Evolutionary conservation across 2,888 invertebrate genomes (phyloP), one percentile per base, ranked within the genome.

Genomic region (Gastrophysa polygoni): DNA sequence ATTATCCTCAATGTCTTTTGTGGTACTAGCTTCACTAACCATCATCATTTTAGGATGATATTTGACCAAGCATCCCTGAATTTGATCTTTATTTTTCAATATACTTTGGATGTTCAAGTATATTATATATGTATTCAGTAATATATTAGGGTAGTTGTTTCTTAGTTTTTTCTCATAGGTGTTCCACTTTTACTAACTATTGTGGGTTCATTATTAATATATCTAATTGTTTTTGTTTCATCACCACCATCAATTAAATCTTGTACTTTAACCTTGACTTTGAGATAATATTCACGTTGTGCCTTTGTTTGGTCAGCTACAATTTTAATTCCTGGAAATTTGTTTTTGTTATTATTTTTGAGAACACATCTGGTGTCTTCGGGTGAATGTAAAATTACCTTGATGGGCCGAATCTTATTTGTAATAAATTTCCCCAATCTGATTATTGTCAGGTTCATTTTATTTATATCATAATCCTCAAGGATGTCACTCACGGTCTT

Each of bases 131-230:
- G 24, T 24, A 7, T 24, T 24, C 24, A 24, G 7, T 5, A 24
- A 7, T 24, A 24, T 24, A 24, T 24, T 24, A 24, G 24, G 24
- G 7, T 7, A 24, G 38, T 38, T 16, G 38, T 38, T 16, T 38
- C 20, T 20, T 18, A 47, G 47, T 47, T 47, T 47, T 47, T 46
- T 46, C n/a, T n/a, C n/a, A n/a, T n/a, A n/a, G n/a, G 46, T 46
- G 46, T 46, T 46, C 21, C 47, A 47, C 10, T 47, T 20, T 47
- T 47, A 20, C 20, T 47, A 20, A 20, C 5, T 4, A 20, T 47
- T 47, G 20, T 18, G 17, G 47, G 47, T 20, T 24, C 7, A 3
- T 24, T 24, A 24, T 24, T 24, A 7, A 24, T 24, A 24, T 5
- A 24, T 7, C 7, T 24, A 7, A 24, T 24, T 5, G 24, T 24